A percentile compares a stretch with the other conserved stretches of the same genome.
Evolutionary conservation across 2,797 vertebrate genomes (phyloP).

Genomic region (Sciaenops ocellatus): DNA sequence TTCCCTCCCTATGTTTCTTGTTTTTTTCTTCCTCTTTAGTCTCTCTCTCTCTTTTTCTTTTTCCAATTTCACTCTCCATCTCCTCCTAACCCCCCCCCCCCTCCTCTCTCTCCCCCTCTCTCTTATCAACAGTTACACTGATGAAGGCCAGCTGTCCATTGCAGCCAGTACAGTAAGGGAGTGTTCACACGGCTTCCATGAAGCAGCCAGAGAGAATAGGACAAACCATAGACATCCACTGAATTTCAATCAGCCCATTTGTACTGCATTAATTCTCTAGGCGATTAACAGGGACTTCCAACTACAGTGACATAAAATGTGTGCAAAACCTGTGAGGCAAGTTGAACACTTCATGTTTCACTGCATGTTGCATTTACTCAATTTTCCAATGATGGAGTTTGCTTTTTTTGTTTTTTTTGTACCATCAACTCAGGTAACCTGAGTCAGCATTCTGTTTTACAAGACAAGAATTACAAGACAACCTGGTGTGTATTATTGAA

Average conservation of each 20-base stretch:
- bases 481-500: neutral
- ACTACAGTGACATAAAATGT: conserved; percentile 21
- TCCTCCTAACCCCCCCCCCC: conserved; percentile 13
- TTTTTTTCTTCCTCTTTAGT: conserved; percentile 31
- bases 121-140: conserved; percentile 60
- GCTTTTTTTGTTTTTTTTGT: neutral
- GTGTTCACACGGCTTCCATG: conserved; percentile 44
- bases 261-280: conserved; percentile 40
- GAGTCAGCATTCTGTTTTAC: conserved; percentile 7
- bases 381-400: neutral
- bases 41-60: conserved; percentile 14
- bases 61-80: conserved; percentile 38
- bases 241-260: conserved; percentile 68
- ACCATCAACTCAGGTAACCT: neutral
- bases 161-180: conserved; percentile 53
- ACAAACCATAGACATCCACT: conserved; percentile 32
- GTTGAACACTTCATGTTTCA: conserved; percentile 19
- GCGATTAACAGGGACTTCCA: conserved; percentile 42
- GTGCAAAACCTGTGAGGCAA: conserved; percentile 20
- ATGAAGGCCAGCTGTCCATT: conserved; percentile 68
- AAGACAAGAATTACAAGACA: conserved; percentile 26
- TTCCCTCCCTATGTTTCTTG: conserved; percentile 21
- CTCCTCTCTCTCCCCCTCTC: neutral
- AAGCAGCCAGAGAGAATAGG: conserved; percentile 44
- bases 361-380: conserved; percentile 8